These are phyloP conservation scores for Lymantria dispar DNA, from an alignment of 2,888 invertebrate species.

Conservation along the genomic window DNA sequence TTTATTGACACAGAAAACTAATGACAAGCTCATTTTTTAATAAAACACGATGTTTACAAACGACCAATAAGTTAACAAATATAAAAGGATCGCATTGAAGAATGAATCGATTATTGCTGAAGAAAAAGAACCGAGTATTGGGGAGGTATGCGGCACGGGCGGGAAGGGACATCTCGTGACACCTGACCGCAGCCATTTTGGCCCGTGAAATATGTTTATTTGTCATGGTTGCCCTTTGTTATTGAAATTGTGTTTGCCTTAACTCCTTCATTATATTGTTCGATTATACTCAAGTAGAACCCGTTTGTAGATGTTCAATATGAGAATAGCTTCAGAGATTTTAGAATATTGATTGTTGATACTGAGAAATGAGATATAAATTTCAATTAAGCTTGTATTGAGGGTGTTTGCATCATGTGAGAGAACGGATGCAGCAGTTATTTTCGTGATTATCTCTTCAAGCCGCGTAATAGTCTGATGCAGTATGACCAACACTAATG, in stretches of 20 bases:
- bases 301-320: constrained; percentile 74
- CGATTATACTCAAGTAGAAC: constrained; percentile 76
- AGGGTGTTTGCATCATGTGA: constrained; percentile 54
- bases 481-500: constrained; percentile 49
- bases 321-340: constrained; percentile 74
- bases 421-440: constrained; percentile 55
- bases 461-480: constrained; percentile 43
- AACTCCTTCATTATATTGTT: constrained; percentile 82
- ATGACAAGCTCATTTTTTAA: constrained; percentile 17
- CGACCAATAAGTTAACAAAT: constrained; percentile 43
- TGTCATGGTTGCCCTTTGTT: constrained; percentile 80
- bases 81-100: constrained; percentile 64
- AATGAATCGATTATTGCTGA: constrained; percentile 74
- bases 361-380: constrained; percentile 81
- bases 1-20: constrained; percentile 17
- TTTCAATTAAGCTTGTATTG: constrained; percentile 79
- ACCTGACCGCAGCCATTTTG: constrained; percentile 82
- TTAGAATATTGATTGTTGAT: constrained; percentile 82
- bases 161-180: constrained; percentile 62
- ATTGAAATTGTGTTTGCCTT: constrained; percentile 82
- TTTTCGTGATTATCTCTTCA: constrained; percentile 69
- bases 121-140: constrained; percentile 57
- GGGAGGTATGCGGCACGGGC: constrained; percentile 26
- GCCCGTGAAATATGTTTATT: constrained; percentile 82
- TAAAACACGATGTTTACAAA: constrained; percentile 24